Base-by-base conservation (phyloP, 2,113 vertebrate genomes). In the Percopsis transmontana region DNA sequence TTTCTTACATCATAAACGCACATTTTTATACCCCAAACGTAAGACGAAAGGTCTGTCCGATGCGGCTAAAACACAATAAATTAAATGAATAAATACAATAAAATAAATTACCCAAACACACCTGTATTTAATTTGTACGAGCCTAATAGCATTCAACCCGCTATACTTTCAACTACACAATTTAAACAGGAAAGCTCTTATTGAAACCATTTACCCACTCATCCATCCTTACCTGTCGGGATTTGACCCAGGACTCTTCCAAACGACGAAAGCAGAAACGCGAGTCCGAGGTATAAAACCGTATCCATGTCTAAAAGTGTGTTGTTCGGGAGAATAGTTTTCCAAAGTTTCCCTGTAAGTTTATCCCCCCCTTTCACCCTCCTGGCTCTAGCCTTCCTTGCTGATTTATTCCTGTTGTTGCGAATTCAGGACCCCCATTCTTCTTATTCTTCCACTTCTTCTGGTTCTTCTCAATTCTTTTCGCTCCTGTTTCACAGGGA, bases 251-350 rank as follows among this genome's bases (percentile, higher is more conserved):
- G 71, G 55, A 72, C 76, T 41, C 20, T 18, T 0, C 48, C 63
- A 62, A 54, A 40, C 2, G 72, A 11, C 61, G 70, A 70, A 12
- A 62, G 44, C 7, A 88, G 45, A 27, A 86, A 21, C 70, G 86
- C 56, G 74, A 90, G 77, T 85, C 85, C 85, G 72, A 47, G 57
- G 41, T 73, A 68, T 2, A 62, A 84, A 77, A 89, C 77, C 82
- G 87, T 83, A 88, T 89, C 89, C 89, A 90, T 90, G 85, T 81
- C 79, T 72, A 40, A 2, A 58, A 74, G 48, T 62, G 78, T 52
- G 72, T 68, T 59, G 63, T 70, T 47, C 20, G 14, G 55, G 19
- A 27, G 16, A 71, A 79, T 79, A 66, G 73, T 79, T 84, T 72
- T 48, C 57, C 62, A 76, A 88, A 83, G 57, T 81, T 64, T 48